Conservation (phyloP, 2,113 vertebrate species). For the Tragelaphus scriptus region DNA sequence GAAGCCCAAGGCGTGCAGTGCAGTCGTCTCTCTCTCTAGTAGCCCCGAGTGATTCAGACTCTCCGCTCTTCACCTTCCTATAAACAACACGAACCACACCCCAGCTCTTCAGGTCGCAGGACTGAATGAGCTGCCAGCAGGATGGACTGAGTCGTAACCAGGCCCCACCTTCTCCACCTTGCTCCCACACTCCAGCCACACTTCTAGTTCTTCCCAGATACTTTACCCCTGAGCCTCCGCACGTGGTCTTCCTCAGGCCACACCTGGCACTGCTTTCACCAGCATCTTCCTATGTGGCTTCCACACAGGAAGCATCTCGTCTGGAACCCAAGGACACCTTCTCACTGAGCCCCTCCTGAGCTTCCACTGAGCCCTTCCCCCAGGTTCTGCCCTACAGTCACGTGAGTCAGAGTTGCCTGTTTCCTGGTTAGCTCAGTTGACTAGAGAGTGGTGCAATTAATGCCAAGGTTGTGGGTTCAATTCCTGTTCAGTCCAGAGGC, state of each 20-base stretch:
- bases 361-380: neutral
- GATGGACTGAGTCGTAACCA: neutral
- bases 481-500: neutral
- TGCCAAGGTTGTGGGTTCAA: neutral
- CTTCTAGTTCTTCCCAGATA: neutral
- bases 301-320: neutral
- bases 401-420: too few species aligned
- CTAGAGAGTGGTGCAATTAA: neutral
- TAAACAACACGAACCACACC: accelerated
- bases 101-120: neutral
- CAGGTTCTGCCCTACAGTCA: neutral
- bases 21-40: neutral
- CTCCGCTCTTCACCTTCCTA: too few species aligned
- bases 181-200: neutral
- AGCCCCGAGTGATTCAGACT: neutral
- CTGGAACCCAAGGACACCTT: neutral
- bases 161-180: neutral
- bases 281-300: neutral
- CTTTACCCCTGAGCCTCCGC: neutral
- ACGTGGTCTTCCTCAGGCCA: accelerated
- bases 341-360: neutral
- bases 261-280: too few species aligned
- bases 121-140: neutral
- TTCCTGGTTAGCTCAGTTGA: neutral
- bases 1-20: neutral